Conservation (phyloP, 1,140 invertebrate species). For the Littorina saxatilis region DNA sequence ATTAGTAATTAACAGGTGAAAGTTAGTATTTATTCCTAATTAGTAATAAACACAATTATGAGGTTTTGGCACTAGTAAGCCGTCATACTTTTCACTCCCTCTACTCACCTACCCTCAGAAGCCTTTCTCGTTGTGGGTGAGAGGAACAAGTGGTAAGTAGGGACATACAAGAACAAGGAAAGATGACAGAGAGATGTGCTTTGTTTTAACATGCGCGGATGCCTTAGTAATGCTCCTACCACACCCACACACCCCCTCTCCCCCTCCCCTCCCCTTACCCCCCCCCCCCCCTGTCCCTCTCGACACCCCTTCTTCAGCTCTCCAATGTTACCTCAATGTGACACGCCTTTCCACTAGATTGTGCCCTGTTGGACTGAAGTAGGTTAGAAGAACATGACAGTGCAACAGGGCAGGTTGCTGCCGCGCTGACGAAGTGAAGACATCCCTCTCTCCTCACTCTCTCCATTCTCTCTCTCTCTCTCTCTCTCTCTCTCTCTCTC, state of each 20-base stretch:
- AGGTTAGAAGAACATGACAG: slow-evolving; percentile 18
- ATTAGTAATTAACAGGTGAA: too few relatives aligned
- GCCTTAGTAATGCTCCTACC: too few relatives aligned
- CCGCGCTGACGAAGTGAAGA: background rate
- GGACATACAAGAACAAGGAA: too few relatives aligned
- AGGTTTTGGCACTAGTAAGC: too few relatives aligned
- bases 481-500: background rate
- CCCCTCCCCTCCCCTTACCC: background rate
- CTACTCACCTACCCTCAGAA: too few relatives aligned
- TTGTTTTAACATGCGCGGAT: background rate
- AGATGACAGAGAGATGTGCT: too few relatives aligned
- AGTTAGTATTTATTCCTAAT: too few relatives aligned
- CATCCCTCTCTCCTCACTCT: background rate
- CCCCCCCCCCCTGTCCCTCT: background rate
- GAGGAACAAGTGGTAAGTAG: too few relatives aligned
- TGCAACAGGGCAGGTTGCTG: background rate
- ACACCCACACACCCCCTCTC: background rate
- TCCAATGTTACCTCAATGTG: background rate
- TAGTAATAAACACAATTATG: too few relatives aligned
- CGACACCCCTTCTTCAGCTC: background rate
- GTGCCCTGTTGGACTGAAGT: background rate
- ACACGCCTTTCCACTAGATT: background rate
- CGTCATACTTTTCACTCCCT: too few relatives aligned
- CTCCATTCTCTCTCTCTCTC: background rate
- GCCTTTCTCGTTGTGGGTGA: too few relatives aligned